These are phyloP conservation scores for Dendropsophus ebraccatus DNA, from an alignment of 2,113 vertebrate species.

Conservation along the genomic window DNA sequence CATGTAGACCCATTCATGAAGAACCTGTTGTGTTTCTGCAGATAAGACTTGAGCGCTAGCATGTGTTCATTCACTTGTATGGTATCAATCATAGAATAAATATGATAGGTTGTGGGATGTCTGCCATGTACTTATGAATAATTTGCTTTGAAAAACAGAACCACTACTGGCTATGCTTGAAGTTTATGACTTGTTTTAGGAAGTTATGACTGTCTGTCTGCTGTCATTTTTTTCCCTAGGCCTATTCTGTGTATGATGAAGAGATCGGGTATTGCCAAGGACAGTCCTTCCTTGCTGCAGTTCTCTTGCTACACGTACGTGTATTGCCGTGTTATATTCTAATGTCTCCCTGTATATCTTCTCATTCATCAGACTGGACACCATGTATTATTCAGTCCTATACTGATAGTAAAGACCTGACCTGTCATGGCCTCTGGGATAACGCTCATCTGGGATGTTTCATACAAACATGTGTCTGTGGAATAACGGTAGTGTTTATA, in stretches of 20 bases:
- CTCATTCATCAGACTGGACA: not conserved
- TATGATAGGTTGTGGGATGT: not conserved
- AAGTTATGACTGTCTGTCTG: not conserved
- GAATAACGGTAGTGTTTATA: conserved; percentile 9
- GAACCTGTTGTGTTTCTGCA: not conserved
- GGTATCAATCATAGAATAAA: not conserved
- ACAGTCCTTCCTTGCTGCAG: conserved; percentile 97
- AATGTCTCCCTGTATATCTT: not conserved
- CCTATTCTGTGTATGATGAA: conserved; percentile 97
- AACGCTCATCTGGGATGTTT: not conserved
- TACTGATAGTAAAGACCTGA: not conserved
- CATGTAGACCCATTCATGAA: not conserved
- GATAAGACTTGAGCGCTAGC: not conserved
- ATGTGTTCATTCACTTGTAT: not conserved
- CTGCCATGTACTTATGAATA: not conserved
- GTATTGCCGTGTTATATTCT: not conserved
- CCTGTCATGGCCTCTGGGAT: not conserved
- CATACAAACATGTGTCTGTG: conserved; percentile 11
- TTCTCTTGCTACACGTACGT: conserved; percentile 96
- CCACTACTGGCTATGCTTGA: not conserved
- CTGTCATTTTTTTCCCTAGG: conserved; percentile 70
- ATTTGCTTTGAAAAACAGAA: not conserved
- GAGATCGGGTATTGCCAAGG: conserved; percentile 99
- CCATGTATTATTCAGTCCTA: not conserved
- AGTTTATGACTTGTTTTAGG: conserved; percentile 27